Conservation (phyloP, 1,140 invertebrate species). For the Marisa cornuarietis region DNA sequence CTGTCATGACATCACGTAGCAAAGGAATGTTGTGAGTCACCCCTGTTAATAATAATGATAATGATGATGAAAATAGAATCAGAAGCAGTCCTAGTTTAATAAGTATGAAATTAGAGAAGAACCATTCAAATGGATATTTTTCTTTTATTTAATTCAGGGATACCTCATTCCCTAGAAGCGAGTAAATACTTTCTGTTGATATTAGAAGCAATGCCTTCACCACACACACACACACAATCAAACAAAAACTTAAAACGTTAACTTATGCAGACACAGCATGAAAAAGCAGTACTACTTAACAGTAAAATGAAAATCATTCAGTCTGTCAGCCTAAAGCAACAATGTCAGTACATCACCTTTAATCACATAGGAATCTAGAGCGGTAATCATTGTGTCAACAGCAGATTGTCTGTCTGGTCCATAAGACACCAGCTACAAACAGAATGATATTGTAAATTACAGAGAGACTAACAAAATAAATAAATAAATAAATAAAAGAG, state of each 20-base stretch:
- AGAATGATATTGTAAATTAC: conserved; percentile 1
- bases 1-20: conserved; percentile 75
- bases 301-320: neutral
- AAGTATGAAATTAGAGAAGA: too few relatives aligned
- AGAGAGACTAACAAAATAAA: neutral
- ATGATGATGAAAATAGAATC: neutral
- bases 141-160: too few relatives aligned
- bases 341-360: conserved; percentile 64
- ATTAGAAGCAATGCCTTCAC: too few relatives aligned
- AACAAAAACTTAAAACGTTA: neutral
- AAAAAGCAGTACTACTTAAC: neutral
- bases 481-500: neutral
- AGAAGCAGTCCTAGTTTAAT: too few relatives aligned
- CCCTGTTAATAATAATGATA: conserved; percentile 60
- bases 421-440: conserved; percentile 72
- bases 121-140: too few relatives aligned
- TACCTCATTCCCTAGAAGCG: too few relatives aligned
- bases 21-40: conserved; percentile 79
- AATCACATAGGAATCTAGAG: conserved; percentile 78
- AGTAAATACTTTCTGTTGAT: too few relatives aligned
- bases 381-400: conserved; percentile 71
- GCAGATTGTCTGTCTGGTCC: conserved; percentile 72
- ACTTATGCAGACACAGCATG: neutral
- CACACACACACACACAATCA: neutral
- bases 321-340: too few relatives aligned